Conservation (phyloP, 2,113 vertebrate species). For the Seriola quinqueradiata region DNA sequence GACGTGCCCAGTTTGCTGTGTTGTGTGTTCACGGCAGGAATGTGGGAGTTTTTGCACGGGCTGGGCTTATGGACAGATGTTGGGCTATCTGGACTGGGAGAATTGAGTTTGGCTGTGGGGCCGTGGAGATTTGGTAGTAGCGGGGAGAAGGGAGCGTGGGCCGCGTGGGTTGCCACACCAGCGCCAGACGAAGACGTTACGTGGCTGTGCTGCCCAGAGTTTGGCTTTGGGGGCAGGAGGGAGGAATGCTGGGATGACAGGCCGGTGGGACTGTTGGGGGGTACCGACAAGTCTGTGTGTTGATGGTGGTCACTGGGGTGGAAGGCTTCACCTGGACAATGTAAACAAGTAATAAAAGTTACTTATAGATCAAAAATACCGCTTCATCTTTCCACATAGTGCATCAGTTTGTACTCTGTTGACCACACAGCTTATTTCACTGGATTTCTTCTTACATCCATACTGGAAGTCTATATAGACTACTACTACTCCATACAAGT, state of each 20-base stretch:
- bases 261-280: slow-evolving; percentile 97
- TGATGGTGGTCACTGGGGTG: slow-evolving; percentile 94
- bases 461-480: not conserved
- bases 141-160: slow-evolving; percentile 86
- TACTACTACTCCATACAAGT: not conserved
- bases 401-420: not conserved
- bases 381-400: not conserved
- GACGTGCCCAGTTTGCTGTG: slow-evolving; percentile 92
- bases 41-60: slow-evolving; percentile 92
- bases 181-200: slow-evolving; percentile 83
- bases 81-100: slow-evolving; percentile 85
- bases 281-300: slow-evolving; percentile 95
- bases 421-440: not conserved
- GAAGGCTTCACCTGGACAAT: slow-evolving; percentile 88
- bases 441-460: not conserved
- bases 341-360: slow-evolving; percentile 25
- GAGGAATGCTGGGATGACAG: slow-evolving; percentile 92
- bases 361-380: not conserved
- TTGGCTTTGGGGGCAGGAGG: slow-evolving; percentile 88
- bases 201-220: slow-evolving; percentile 87
- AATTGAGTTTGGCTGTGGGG: slow-evolving; percentile 80
- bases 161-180: slow-evolving; percentile 68
- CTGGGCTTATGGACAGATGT: slow-evolving; percentile 86
- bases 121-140: slow-evolving; percentile 85
- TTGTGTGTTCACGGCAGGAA: slow-evolving; percentile 89